Base-by-base conservation (phyloP, 1,140 invertebrate genomes). In the Tetragonula clypearis region DNA sequence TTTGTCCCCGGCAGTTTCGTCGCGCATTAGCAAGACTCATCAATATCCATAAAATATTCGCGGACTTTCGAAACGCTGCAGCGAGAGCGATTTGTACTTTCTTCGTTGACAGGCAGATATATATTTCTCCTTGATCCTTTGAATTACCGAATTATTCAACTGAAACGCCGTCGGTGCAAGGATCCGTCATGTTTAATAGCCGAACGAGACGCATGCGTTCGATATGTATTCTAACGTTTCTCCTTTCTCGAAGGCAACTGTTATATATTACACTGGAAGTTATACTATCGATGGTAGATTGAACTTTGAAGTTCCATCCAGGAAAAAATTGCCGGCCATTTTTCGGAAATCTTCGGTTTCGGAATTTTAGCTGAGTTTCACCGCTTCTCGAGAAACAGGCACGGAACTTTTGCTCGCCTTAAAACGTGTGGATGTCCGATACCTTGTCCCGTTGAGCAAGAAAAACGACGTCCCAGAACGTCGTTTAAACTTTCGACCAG, bases 91-190 rank as follows among this genome's bases (percentile, higher is more conserved):
- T 88, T 60, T 75, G 41, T 66, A 55, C 14, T 65, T 75, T 4
- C 66, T 30, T 15, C 58, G 1, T 8, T 30, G 23, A n/a, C 53
- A 65, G 21, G 41, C 26, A 79, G 66, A 88, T 85, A 88, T 85
- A 88, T 88, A 88, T 88, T 79, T 82, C 74, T 68, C 26, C 58
- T 30, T 78, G 82, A 88, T 87, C 86, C 75, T 60, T 74, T 30
- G 79, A 85, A 88, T 88, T 85, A 85, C 79, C 83, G 79, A 88
- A 88, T 88, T 88, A 88, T 85, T 76, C 87, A 60, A 88, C 68
- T 84, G 60, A 60, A 66, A 53, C 65, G 23, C 9, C 55, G 21
- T 15, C 2, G 11, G 4, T 3, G 2, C 60, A 12, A 12, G 6
- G 19, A 17, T 56, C 58, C 75, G 8, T 12, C 26, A 30, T 77